These are phyloP conservation scores for Poeciliopsis occidentalis DNA, from an alignment of 2,113 vertebrate genomes.

Conservation along the genomic window DNA sequence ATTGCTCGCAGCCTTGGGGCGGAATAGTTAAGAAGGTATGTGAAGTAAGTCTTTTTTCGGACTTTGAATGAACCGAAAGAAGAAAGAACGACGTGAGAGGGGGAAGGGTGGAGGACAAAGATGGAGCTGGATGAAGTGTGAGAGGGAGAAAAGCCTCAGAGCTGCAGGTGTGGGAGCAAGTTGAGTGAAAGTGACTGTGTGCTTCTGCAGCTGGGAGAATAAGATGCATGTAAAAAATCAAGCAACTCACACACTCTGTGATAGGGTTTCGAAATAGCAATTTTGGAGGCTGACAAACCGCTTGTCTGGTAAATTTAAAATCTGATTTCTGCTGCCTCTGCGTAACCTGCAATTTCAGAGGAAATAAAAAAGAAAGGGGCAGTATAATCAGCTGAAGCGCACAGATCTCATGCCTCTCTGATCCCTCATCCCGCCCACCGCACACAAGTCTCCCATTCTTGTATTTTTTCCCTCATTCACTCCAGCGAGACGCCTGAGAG, in stretches of 20 bases:
- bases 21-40: slow-evolving; percentile 63
- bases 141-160: slow-evolving; percentile 16
- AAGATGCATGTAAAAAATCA: slow-evolving; percentile 7
- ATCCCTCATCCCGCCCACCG: slow-evolving; percentile 63
- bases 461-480: slow-evolving; percentile 58
- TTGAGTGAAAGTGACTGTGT: background rate
- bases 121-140: slow-evolving; percentile 19
- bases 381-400: slow-evolving; percentile 42
- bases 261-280: background rate
- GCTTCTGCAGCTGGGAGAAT: slow-evolving; percentile 7
- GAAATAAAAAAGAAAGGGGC: background rate
- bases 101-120: slow-evolving; percentile 9
- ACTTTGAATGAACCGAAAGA: slow-evolving; percentile 37
- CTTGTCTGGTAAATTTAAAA: slow-evolving; percentile 10
- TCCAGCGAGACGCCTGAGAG: slow-evolving; percentile 40
- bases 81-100: slow-evolving; percentile 1
- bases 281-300: background rate
- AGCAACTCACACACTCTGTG: background rate
- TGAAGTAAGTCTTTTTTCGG: slow-evolving; percentile 49
- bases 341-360: slow-evolving; percentile 35
- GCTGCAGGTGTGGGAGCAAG: slow-evolving; percentile 40
- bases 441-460: slow-evolving; percentile 64
- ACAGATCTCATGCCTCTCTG: slow-evolving; percentile 36
- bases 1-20: slow-evolving; percentile 54
- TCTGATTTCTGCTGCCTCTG: slow-evolving; percentile 6